Percentiles rank a stretch among this genome's conserved stretches.
Conservation (phyloP, 1,140 invertebrate species). For the Brachionus rotundiformis region DNA sequence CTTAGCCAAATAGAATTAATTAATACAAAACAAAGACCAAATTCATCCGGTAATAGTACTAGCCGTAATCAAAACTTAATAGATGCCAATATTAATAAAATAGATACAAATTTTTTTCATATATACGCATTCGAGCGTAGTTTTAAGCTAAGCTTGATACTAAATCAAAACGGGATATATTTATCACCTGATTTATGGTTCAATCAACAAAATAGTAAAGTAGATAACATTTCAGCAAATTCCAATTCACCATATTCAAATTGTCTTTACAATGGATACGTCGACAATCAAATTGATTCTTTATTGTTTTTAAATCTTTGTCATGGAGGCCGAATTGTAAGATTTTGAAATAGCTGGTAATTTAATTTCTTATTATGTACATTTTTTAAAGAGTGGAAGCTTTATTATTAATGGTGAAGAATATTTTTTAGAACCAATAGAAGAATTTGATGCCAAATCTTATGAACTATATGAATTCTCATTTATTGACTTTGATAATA, state of each 20-base stretch:
- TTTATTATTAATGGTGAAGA: neutral
- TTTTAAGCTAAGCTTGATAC: neutral
- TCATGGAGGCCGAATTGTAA: slow-evolving; percentile 14
- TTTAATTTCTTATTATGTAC: neutral
- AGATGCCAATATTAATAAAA: neutral
- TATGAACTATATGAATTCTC: slow-evolving; percentile 6
- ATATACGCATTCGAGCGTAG: neutral
- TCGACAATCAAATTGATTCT: slow-evolving; percentile 10
- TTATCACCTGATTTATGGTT: neutral
- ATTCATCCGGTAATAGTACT: neutral
- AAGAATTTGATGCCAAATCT: slow-evolving; percentile 10
- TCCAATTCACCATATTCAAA: slow-evolving; percentile 3
- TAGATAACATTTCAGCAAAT: neutral
- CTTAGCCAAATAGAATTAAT: neutral
- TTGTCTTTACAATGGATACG: slow-evolving; percentile 18
- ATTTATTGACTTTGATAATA: slow-evolving; percentile 7
- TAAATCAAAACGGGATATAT: neutral
- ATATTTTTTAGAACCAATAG: slow-evolving; percentile 7
- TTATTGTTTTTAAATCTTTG: neutral
- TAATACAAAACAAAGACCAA: neutral
- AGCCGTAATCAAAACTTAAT: neutral
- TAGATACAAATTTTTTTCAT: neutral
- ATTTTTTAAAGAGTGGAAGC: slow-evolving; percentile 1
- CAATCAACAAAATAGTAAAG: neutral
- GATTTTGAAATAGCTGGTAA: neutral